These are phyloP conservation scores for Alosa alosa DNA, from an alignment of 2,113 vertebrate genomes.

Conservation along the genomic window DNA sequence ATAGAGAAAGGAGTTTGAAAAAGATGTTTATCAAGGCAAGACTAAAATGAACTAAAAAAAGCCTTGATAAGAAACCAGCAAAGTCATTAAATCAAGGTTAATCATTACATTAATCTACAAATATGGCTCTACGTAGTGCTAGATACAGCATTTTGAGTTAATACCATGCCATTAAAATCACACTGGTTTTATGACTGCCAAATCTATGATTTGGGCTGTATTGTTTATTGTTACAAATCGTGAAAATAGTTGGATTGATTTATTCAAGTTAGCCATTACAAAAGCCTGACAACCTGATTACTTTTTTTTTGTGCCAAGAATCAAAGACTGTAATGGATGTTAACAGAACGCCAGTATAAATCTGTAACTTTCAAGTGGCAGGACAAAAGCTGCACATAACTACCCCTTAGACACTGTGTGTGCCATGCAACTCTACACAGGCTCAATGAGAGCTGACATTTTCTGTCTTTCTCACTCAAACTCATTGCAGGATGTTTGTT, in stretches of 20 bases:
- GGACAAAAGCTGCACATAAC: background rate
- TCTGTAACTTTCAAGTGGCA: background rate
- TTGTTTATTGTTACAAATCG: no score
- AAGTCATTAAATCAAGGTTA: background rate
- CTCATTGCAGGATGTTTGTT: conserved; percentile 6
- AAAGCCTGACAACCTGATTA: background rate
- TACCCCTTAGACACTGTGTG: background rate
- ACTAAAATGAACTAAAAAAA: background rate
- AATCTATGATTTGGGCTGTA: background rate
- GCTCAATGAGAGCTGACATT: conserved; percentile 8
- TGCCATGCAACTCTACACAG: background rate
- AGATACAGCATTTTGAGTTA: background rate
- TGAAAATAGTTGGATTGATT: background rate
- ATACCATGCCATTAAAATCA: background rate
- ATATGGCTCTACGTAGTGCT: background rate
- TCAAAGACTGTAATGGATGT: background rate
- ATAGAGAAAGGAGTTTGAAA: background rate
- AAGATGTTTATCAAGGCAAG: background rate
- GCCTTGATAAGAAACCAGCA: background rate
- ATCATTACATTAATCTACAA: background rate
- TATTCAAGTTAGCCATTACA: background rate
- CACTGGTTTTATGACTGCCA: background rate
- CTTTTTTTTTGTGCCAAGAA: background rate
- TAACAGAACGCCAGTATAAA: background rate
- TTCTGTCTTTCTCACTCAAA: conserved; percentile 10